Conservation (phyloP, 1,140 invertebrate genomes). For the Dolichoris vasculosae region DNA sequence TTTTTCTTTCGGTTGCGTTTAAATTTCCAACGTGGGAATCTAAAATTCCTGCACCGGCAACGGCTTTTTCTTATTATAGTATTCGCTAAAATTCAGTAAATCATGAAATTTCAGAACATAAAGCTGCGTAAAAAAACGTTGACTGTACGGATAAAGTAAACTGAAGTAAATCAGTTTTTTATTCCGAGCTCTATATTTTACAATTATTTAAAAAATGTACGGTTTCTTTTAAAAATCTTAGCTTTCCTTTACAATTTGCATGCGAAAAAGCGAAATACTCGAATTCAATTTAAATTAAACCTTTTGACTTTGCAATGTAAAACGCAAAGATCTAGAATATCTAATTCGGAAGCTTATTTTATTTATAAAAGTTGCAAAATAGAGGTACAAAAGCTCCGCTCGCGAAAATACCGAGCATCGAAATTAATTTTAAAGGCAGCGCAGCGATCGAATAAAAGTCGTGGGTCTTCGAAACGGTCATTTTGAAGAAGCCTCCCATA, state of each 20-base stretch:
- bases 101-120: not conserved
- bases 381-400: too few species aligned
- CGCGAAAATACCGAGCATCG: too few species aligned
- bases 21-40: slow-evolving; percentile 27
- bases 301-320: too few species aligned
- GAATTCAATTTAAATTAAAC: too few species aligned
- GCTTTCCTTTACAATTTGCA: not conserved
- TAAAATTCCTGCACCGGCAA: not conserved
- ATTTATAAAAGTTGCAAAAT: too few species aligned
- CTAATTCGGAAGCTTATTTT: too few species aligned
- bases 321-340: too few species aligned
- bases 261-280: not conserved
- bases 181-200: not conserved
- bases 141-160: not conserved
- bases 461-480: too few species aligned
- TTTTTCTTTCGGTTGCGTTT: slow-evolving; percentile 30
- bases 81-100: not conserved
- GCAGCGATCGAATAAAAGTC: too few species aligned
- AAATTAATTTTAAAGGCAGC: too few species aligned
- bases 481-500: not conserved
- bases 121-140: not conserved
- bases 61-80: slow-evolving; percentile 1
- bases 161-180: not conserved
- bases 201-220: not conserved
- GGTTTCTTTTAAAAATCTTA: not conserved